Base-by-base conservation (phyloP, 2,113 vertebrate species). In the Oreocharis arfaki region DNA sequence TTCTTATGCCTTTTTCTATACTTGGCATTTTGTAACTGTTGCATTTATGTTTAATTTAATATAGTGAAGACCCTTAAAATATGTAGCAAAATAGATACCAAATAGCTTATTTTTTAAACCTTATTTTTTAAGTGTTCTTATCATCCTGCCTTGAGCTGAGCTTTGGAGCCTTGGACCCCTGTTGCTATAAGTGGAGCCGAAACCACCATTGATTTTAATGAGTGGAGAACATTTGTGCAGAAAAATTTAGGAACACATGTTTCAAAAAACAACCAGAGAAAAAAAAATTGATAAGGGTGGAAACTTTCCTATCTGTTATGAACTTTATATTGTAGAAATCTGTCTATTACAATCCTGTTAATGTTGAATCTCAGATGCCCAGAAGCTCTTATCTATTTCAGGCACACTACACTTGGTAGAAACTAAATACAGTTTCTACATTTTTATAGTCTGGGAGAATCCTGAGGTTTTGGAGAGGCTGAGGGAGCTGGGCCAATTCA, bases 1-100 rank as follows among this genome's bases (percentile, higher is more conserved):
- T 24, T 85, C 86, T 70, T 76, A 21, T 93, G 57, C 19, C 39
- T 87, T 94, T 91, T 97, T 50, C 27, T 55, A 30, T 80, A 30
- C 78, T 87, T 73, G 41, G 53, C 70, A 79, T 87, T 94, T 95
- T 83, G 46, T 91, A 57, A 65, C 42, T 74, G 21, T 77, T 92
- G 64, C 64, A 74, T 84, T 92, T 92, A 90, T 81, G 46, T 88
- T 95, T 88, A 83, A 94, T 92, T 92, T 61, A 93, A 69, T 67
- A 52, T 11, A 86, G 63, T 28, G 23, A 81, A 96, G 93, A n/a
- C 41, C 82, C 63, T 80, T 90, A 67, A 95, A 95, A 86, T 93
- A 74, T 75, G 44, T 59, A 69, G 52, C 59, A 94, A 83, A 88
- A 94, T 52, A 88, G 83, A 93, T 87, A 69, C 17, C 24, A 79